phyloP scores from a whole-genome alignment of 2,797 vertebrate genomes.

The Dendrocincla fuliginosa region DNA sequence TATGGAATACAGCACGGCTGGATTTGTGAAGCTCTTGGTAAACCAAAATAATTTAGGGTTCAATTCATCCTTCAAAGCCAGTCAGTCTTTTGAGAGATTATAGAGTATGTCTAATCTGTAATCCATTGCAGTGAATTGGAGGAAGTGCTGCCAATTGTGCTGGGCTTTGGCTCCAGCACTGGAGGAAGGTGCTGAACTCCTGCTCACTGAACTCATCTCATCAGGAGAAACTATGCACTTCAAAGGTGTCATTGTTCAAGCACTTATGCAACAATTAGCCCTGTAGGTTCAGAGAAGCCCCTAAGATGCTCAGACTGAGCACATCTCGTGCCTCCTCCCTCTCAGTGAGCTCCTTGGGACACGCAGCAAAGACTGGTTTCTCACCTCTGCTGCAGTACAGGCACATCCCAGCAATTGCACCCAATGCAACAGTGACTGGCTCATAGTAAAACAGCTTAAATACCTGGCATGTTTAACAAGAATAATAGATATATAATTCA shows the following conservation, averaged over 20 bases:
- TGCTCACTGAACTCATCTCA: neutral
- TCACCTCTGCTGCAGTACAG: neutral
- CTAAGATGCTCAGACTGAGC: rapidly evolving
- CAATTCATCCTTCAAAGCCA: neutral
- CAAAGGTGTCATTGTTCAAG: neutral
- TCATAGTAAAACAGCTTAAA: neutral
- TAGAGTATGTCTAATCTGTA: neutral
- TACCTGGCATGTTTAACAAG: neutral
- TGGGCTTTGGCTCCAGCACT: neutral
- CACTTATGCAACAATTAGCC: neutral
- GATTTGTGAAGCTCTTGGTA: neutral
- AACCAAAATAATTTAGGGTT: neutral
- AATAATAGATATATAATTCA: neutral
- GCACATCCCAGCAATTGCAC: neutral
- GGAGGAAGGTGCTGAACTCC: neutral
- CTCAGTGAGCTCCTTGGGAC: neutral
- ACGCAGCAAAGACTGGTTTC: neutral
- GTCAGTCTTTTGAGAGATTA: neutral
- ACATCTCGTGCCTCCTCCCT: neutral
- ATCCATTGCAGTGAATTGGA: neutral
- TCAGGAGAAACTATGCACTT: neutral
- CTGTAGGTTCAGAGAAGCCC: neutral
- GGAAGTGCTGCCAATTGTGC: neutral
- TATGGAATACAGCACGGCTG: neutral
- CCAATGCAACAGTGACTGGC: neutral